Conservation (phyloP, 1,140 invertebrate species). For the Mizuhopecten yessoensis region DNA sequence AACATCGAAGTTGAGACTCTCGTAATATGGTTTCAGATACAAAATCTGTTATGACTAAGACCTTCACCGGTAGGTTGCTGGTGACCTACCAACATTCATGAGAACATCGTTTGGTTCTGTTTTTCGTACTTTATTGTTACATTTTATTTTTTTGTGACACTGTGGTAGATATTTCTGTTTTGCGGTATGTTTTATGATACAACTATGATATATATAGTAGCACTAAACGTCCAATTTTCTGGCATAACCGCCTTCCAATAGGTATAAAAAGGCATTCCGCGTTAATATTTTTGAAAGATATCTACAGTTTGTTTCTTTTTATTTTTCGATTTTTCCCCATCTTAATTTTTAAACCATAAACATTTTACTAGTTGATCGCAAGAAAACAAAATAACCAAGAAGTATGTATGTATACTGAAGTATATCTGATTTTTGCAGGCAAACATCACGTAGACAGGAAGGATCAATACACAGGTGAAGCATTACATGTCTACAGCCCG, state of each 20-base stretch:
- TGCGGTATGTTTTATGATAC: not conserved
- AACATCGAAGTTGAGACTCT: too few species aligned
- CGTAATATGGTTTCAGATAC: too few species aligned
- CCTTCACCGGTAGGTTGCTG: too few species aligned
- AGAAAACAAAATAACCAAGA: not conserved
- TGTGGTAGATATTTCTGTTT: too few species aligned
- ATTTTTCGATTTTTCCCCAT: not conserved
- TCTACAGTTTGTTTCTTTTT: too few species aligned
- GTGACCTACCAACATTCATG: too few species aligned
- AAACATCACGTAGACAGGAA: not conserved
- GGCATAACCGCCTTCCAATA: not conserved
- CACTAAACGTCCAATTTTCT: not conserved
- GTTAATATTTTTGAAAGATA: not conserved
- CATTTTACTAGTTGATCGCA: not conserved
- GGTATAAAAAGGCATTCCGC: not conserved
- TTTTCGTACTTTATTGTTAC: too few species aligned
- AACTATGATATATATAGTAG: not conserved
- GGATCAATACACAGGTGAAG: conserved; percentile 1
- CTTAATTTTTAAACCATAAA: not conserved
- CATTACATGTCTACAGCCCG: not conserved
- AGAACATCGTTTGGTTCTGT: too few species aligned
- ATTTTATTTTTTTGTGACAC: too few species aligned
- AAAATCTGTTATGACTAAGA: too few species aligned
- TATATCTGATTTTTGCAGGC: not conserved
- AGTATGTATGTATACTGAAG: not conserved